Evolutionary conservation across 2,113 vertebrate genomes (phyloP), one percentile per base, ranked within the genome.

Genomic region (Tyto alba): DNA sequence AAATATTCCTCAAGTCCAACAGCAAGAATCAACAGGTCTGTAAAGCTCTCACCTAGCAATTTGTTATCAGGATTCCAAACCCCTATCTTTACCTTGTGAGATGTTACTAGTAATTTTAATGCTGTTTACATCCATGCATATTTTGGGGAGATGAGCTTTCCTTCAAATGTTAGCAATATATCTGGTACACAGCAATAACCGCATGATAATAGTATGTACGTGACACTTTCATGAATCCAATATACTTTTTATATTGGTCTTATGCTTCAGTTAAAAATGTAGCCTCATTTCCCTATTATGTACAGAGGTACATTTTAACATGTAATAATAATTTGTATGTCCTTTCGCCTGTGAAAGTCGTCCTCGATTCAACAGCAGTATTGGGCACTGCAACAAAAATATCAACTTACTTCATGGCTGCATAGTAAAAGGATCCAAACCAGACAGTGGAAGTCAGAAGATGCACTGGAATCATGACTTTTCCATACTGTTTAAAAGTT

Each of bases 401-500:
- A 93, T 4, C 69, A 92, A 98, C 99, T 99, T 98, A 99, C 99
- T 99, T 99, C 97, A 99, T 99, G 92, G 99, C 98, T 97, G 99
- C 99, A 78, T 99, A 99, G 95, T 99, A 99, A 98, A 99, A 99
- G 34, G 98, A 97, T 93, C 99, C 99, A 95, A 99, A 99, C 99
- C 99, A 99, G 59, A 99, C 48, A 21, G 98, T 98, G 86, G 99
- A 99, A 26, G 99, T 99, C 90, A 99, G 17, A 72, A 99, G 97
- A 92, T 99, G 99, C 26, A 99, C 98, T 11, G 99, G 99, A 95
- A 99, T 99, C 98, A 99, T 96, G 88, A 99, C 99, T 98, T 99
- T 99, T 80, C 99, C 99, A 55, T 99, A 99, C 79, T 99, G 99
- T 95, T 99, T 99, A 95, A 99, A 99, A 75, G 99, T 99, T 88